A percentile compares a stretch with the other conserved stretches of the same genome.
Evolutionary conservation across 2,888 invertebrate species (phyloP).

Genomic region (Cerastis leucographa): DNA sequence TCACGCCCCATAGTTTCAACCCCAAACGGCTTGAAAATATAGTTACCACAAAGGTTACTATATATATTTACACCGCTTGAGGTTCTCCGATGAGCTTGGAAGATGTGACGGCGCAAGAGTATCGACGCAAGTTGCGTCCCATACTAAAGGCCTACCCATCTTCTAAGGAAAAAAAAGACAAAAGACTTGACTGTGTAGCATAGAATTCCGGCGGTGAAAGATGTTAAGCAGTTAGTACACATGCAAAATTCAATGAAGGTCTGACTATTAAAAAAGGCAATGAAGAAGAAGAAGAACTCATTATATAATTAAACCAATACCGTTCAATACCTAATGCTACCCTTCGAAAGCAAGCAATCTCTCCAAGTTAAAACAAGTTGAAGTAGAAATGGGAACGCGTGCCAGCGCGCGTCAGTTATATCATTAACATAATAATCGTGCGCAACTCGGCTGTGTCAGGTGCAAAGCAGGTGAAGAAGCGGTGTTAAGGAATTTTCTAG

Average conservation of each 20-base stretch:
- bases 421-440: slow-evolving; percentile 83
- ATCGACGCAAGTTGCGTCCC: no score
- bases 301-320: slow-evolving; percentile 13
- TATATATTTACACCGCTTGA: no score
- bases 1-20: no score
- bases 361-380: slow-evolving; percentile 72
- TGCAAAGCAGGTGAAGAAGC: slow-evolving; percentile 66
- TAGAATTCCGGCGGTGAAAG: neutral
- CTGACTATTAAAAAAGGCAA: neutral
- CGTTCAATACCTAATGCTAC: slow-evolving; percentile 44
- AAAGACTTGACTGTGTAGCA: neutral
- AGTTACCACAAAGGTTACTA: no score
- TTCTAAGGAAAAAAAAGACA: no score
- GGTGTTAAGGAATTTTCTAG: slow-evolving; percentile 37
- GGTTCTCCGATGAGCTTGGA: no score
- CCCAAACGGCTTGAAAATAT: no score
- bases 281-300: neutral
- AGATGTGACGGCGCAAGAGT: no score
- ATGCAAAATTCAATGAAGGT: neutral
- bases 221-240: no score
- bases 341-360: slow-evolving; percentile 67
- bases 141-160: no score
- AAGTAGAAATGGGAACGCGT: slow-evolving; percentile 81
- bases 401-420: slow-evolving; percentile 80
- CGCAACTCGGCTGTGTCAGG: slow-evolving; percentile 58